Evolutionary conservation across 2,797 vertebrate species (phyloP), one percentile per base, ranked within the genome.

Genomic region (Leptodactylus fallax): DNA sequence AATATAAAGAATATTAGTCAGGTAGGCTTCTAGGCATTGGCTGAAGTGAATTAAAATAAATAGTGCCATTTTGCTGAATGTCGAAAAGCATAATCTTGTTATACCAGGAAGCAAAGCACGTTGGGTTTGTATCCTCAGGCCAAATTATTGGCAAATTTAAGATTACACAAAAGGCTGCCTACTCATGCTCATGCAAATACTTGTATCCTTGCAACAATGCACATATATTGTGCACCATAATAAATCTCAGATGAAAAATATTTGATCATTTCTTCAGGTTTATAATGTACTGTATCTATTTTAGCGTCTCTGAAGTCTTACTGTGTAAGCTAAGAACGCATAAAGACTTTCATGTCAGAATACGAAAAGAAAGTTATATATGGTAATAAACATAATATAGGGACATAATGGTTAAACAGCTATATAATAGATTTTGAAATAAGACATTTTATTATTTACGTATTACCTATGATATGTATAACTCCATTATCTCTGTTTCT

Each of bases 21-120:
- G 82, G 65, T 69, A 72, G 19, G 53, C 87, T 80, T 88, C 76
- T 84, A 67, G 82, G 76, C 87, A 79, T 79, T 61, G 55, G 63
- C 53, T 84, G 87, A 83, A 79, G 81, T 79, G 76, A 80, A 88
- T 88, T 88, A 88, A 88, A 88, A 88, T 88, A 79, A 88, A 88
- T 88, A 71, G 82, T 80, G 45, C 27, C 69, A 84, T 79, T 84
- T 88, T 78, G 27, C 47, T 79, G 76, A 79, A 79, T 72, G 65
- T 85, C 51, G 76, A 78, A 88, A 84, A 84, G 61, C 53, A 71
- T 88, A 88, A 88, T 88, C 87, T 88, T 79, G 82, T 88, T 88
- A 88, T 84, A 85, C 60, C 47, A 83, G 81, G 81, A 88, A 88
- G 76, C 81, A 36, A 88, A 84, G 76, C 53, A 85, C 60, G 51